These are phyloP conservation scores for Oscheius sp. DNA, from an alignment of 2,888 invertebrate genomes.

Conservation along the genomic window DNA sequence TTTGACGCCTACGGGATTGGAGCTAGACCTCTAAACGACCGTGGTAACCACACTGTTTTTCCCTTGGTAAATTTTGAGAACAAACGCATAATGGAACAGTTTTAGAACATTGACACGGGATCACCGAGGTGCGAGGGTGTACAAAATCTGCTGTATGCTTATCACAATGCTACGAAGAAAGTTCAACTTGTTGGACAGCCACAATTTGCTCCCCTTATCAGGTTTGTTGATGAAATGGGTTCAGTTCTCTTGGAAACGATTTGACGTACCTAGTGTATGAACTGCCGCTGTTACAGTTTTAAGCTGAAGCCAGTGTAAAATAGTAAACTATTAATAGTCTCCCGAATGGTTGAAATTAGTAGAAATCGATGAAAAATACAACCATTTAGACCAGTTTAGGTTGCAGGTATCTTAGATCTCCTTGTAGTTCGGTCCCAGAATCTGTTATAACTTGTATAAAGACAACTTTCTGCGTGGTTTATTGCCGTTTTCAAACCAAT, in stretches of 20 bases:
- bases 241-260: too few relatives aligned
- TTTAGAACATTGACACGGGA: slow-evolving; percentile 29
- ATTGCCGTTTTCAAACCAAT: too few relatives aligned
- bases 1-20: slow-evolving; percentile 76
- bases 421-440: too few relatives aligned
- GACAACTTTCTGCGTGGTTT: too few relatives aligned
- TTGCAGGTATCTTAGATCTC: background rate
- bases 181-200: slow-evolving; percentile 78
- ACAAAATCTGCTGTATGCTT: slow-evolving; percentile 77
- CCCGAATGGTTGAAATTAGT: background rate
- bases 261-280: too few relatives aligned
- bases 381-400: background rate
- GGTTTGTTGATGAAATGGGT: slow-evolving; percentile 74
- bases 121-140: slow-evolving; percentile 77
- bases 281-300: too few relatives aligned
- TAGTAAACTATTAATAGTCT: slow-evolving; percentile 59
- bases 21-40: slow-evolving; percentile 76
- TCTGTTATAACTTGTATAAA: too few relatives aligned
- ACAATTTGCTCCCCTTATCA: slow-evolving; percentile 79
- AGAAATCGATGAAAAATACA: too few relatives aligned
- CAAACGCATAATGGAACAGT: background rate
- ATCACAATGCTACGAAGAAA: slow-evolving; percentile 75
- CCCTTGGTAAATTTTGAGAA: slow-evolving; percentile 52
- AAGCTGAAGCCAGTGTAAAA: too few relatives aligned
- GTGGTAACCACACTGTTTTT: slow-evolving; percentile 69